Evolutionary conservation across 2,797 vertebrate species (phyloP).

Genomic region (Botia kubotai): DNA sequence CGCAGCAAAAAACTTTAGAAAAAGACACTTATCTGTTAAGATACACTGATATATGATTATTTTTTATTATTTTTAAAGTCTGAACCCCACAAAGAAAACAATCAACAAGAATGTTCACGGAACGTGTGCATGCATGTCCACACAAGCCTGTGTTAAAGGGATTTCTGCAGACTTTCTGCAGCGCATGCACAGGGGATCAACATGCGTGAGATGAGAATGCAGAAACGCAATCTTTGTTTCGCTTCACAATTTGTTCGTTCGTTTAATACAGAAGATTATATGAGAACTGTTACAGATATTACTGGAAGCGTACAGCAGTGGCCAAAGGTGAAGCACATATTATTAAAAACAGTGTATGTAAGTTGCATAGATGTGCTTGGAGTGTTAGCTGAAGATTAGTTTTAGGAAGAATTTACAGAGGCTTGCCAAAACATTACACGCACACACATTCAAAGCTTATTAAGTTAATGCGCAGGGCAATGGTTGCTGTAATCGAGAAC

Average conservation of each 20-base stretch:
- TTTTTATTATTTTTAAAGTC: not conserved
- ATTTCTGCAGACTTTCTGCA: not conserved
- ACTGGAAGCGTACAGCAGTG: not conserved
- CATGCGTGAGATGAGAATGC: not conserved
- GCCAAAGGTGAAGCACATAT: too few relatives aligned
- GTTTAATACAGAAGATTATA: not conserved
- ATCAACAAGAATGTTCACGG: constrained; percentile 7
- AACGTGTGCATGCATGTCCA: constrained; percentile 34
- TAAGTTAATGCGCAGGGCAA: too few relatives aligned
- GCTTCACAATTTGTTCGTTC: not conserved
- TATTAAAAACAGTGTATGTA: too few relatives aligned
- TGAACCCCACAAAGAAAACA: not conserved
- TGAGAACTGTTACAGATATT: not conserved
- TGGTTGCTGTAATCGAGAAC: too few relatives aligned
- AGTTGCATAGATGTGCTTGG: not conserved
- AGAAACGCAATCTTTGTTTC: constrained; percentile 13
- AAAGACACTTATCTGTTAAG: not conserved
- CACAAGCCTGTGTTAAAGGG: constrained; percentile 18
- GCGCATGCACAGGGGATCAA: not conserved
- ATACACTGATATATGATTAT: too few relatives aligned
- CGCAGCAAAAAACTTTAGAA: not conserved
- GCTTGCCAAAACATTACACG: too few relatives aligned
- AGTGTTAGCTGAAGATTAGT: too few relatives aligned
- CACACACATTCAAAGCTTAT: too few relatives aligned
- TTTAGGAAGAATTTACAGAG: too few relatives aligned